phyloP scores from a whole-genome alignment of 2,113 vertebrate species.

The Ascaphus truei region DNA sequence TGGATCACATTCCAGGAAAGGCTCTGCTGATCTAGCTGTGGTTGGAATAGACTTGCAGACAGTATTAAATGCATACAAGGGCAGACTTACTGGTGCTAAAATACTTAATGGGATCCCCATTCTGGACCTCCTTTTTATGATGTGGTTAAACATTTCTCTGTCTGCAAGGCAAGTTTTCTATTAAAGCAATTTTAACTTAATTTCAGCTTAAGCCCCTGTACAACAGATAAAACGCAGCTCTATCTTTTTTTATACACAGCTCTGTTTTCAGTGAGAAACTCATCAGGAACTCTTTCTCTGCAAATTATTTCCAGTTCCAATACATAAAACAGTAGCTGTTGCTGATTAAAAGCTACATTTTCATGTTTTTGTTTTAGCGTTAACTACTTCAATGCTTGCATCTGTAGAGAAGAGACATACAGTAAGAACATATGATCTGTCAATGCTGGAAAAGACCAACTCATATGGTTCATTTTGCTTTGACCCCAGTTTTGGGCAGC shows the following conservation, averaged over 20 bases:
- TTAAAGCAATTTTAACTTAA: conserved; percentile 56
- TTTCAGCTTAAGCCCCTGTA: conserved; percentile 52
- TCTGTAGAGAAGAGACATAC: no score
- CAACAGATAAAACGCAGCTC: conserved; percentile 39
- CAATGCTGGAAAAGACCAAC: no score
- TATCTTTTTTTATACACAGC: conserved; percentile 49
- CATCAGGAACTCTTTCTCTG: conserved; percentile 54
- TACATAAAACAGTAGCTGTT: conserved; percentile 76
- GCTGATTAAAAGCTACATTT: conserved; percentile 72
- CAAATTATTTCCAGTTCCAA: conserved; percentile 67
- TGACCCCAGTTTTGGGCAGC: no score
- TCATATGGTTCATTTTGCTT: no score
- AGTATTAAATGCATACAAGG: conserved; percentile 35
- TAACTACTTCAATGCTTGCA: not conserved
- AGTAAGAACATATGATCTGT: no score
- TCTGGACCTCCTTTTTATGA: conserved; percentile 40
- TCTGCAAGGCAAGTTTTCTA: conserved; percentile 40
- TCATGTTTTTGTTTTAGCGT: conserved; percentile 49
- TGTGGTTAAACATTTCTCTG: conserved; percentile 38
- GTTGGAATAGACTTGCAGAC: conserved; percentile 33
- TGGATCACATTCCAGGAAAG: conserved; percentile 28
- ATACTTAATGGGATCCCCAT: conserved; percentile 33
- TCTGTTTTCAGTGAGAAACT: conserved; percentile 55
- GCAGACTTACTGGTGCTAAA: conserved; percentile 47
- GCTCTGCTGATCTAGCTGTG: conserved; percentile 14